Evolutionary conservation across 2,797 vertebrate genomes (phyloP), one percentile per base, ranked within the genome.

Genomic region (Smutsia temminckii): DNA sequence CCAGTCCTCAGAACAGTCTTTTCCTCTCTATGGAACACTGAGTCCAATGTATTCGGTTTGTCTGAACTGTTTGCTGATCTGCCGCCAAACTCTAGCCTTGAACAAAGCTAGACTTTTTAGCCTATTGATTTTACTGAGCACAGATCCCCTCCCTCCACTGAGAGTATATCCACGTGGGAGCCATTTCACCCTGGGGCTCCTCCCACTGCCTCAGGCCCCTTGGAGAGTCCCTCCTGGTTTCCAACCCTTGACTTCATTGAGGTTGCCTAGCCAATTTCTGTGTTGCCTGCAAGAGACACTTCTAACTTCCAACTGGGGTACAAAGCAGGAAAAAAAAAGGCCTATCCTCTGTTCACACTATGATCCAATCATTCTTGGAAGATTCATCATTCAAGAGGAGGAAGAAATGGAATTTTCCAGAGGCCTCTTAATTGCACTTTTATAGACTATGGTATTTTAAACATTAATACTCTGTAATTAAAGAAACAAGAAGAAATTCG

Each of bases 401-500:
- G 72, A 92, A 92, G 40, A 25, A 83, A 80, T 72, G n/a, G 57
- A 93, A 94, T 81, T 93, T 97, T 94, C 89, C 92, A 93, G 90
- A 96, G 46, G 5, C 77, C 55, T 87, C 61, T 92, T 97, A 94
- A 97, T 90, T 83, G 40, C 6, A 71, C 74, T 95, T 59, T 81
- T 87, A 90, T 25, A 92, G 94, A 94, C 94, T 83, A 68, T 81
- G 90, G 81, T 63, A 37, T 93, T 97, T 97, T 96, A 96, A 97
- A 97, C 93, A 97, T 97, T 96, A 97, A 97, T 94, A 83, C 63
- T 74, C 93, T 93, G 1, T 92, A 97, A 96, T 94, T 95, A 97
- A 97, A 94, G 93, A 95, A 95, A 95, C 91, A 85, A 64, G 90
- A 55, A 92, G 77, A 92, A 77, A 93, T 96, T 95, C 66, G 53